These are phyloP conservation scores for Micropterix aruncella DNA, from an alignment of 2,888 invertebrate species.

Conservation along the genomic window DNA sequence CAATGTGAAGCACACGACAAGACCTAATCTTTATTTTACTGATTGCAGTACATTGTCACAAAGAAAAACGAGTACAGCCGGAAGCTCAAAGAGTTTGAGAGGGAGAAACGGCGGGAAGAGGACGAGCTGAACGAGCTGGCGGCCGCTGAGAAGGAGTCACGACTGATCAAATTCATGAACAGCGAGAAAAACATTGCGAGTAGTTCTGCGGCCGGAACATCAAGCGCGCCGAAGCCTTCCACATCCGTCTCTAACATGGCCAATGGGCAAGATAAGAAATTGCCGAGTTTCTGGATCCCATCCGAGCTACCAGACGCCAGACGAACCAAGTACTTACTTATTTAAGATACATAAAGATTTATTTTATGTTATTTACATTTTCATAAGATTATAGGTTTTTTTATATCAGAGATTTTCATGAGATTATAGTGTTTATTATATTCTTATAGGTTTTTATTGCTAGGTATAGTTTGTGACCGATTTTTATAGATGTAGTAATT, in stretches of 20 bases:
- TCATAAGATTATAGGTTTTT: no score
- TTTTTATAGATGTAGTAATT: no score
- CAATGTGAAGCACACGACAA: no score
- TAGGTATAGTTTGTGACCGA: no score
- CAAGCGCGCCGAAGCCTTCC: conserved; percentile 15
- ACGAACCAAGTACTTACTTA: conserved; percentile 42
- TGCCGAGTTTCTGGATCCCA: conserved; percentile 97
- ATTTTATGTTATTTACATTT: no score
- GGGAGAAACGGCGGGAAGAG: conserved; percentile 64
- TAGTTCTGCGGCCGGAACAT: conserved; percentile 15
- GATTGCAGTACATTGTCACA: conserved; percentile 66
- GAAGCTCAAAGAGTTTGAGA: conserved; percentile 85
- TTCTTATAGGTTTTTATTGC: no score
- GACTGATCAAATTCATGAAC: conserved; percentile 66
- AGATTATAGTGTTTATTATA: no score
- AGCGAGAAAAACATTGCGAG: conserved; percentile 66
- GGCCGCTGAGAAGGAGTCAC: conserved; percentile 59
- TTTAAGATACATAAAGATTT: no score
- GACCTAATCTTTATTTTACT: no score
- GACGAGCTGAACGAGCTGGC: conserved; percentile 53
- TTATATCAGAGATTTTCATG: no score
- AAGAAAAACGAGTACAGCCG: conserved; percentile 87
- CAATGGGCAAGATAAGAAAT: conserved; percentile 41
- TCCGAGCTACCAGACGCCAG: conserved; percentile 82
- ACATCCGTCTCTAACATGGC: conserved; percentile 64